Conservation (phyloP, 2,888 invertebrate species). For the Keiferia lycopersicella region DNA sequence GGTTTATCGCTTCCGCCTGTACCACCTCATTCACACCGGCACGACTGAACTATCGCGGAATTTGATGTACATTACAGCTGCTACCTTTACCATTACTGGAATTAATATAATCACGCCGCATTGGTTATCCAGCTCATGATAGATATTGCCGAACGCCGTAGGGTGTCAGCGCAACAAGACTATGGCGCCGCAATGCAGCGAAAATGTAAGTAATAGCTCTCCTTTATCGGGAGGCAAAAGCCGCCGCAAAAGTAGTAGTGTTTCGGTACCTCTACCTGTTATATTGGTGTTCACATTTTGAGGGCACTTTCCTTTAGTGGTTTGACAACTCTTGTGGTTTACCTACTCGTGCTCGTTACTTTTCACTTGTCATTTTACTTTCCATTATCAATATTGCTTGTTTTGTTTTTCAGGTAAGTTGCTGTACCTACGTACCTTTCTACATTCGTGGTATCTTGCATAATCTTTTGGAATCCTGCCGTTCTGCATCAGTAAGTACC, state of each 20-base stretch:
- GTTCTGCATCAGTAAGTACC: slow-evolving; percentile 21
- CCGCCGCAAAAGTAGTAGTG: slow-evolving; percentile 46
- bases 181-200: slow-evolving; percentile 40
- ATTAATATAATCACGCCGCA: slow-evolving; percentile 12
- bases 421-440: too few species aligned
- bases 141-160: slow-evolving; percentile 12
- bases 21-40: slow-evolving; percentile 23
- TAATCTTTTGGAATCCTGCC: background rate
- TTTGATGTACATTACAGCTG: slow-evolving; percentile 15
- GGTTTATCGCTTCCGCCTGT: slow-evolving; percentile 68
- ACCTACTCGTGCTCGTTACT: background rate
- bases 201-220: slow-evolving; percentile 47
- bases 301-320: slow-evolving; percentile 10
- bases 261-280: slow-evolving; percentile 47
- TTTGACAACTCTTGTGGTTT: slow-evolving; percentile 17
- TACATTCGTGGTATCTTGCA: background rate
- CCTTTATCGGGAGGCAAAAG: slow-evolving; percentile 61
- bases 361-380: slow-evolving; percentile 6
- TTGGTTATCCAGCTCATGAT: slow-evolving; percentile 17
- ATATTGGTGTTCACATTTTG: slow-evolving; percentile 24
- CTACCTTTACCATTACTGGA: slow-evolving; percentile 5
- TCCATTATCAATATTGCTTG: background rate
- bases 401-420: slow-evolving; percentile 28
- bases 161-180: slow-evolving; percentile 16
- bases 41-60: background rate